Evolutionary conservation across 2,888 invertebrate species (phyloP).

Genomic region (Agapostemon virescens): DNA sequence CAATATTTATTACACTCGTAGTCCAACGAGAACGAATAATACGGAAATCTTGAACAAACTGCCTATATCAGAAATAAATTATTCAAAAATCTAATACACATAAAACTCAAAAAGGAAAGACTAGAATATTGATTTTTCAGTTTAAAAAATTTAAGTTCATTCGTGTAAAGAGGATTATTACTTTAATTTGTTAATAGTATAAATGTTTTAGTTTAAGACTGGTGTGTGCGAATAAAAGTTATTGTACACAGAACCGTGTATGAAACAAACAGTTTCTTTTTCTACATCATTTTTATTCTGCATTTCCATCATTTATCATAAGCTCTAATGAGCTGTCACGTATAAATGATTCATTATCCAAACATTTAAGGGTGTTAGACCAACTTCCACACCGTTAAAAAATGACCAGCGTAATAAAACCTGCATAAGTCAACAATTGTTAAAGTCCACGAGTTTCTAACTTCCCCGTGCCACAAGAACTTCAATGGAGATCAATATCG

Average conservation of each 20-base stretch:
- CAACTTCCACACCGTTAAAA: not conserved
- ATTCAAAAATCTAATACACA: not conserved
- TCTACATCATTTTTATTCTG: not conserved
- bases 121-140: not conserved
- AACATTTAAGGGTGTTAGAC: not conserved
- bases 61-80: not conserved
- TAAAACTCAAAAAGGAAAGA: too few species aligned
- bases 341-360: not conserved
- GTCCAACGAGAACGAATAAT: not conserved
- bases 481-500: not conserved
- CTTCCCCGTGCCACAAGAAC: not conserved
- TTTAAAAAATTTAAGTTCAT: not conserved
- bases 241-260: not conserved
- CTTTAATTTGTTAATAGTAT: not conserved
- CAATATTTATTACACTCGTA: not conserved
- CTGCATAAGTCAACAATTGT: not conserved
- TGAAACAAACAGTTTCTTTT: not conserved
- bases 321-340: not conserved
- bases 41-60: not conserved
- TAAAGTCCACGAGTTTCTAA: conserved; percentile 4
- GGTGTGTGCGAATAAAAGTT: not conserved
- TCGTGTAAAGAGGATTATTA: not conserved
- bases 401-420: not conserved
- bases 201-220: not conserved
- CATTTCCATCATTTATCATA: not conserved